Evolutionary conservation across 2,113 vertebrate genomes (phyloP), one percentile per base, ranked within the genome.

Genomic region (Pyrgilauda ruficollis): DNA sequence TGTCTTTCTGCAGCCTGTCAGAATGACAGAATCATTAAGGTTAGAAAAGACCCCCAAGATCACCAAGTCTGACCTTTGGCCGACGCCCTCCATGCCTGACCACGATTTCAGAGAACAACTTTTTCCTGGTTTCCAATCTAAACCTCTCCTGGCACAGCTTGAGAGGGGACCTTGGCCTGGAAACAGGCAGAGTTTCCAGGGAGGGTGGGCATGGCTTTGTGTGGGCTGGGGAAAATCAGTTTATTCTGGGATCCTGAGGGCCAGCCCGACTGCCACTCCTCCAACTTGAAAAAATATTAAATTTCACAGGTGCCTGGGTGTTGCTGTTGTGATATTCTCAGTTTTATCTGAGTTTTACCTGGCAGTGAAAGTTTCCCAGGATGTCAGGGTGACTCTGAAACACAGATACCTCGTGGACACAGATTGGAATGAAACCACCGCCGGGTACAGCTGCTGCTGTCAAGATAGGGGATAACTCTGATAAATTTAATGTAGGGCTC

Each of bases 21-120:
- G 31, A 33, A 43, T 49, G 18, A 35, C 30, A 20, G 69, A 53
- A 31, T 35, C 47, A 4, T 27, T 23, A 4, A 28, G 31, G 31
- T 6, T 7, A 23, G 41, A 33, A 23, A 49, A 56, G 26, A 13
- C 6, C 22, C 64, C 43, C 43, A 11, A 12, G 19, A 20, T 37
- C 21, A 43, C 9, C 12, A 28, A 24, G 22, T 3, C 63, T 56
- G 43, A 3, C 27, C 16, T 70, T 33, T 56, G 70, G 13, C 41
- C 0, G 0, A 41, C 10, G 23, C 41, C 17, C 24, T 58, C 59
- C 9, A 2, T 13, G 12, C 41, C 56, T 63, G 49, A 33, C 21
- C 49, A 12, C 0, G 1, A 23, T 24, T 75, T 31, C 22, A 28
- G 30, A 14, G 72, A 37, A 14, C 0, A 8, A 12, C 3, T 33